Base-by-base conservation (phyloP, 2,113 vertebrate genomes). In the Crypturellus undulatus region DNA sequence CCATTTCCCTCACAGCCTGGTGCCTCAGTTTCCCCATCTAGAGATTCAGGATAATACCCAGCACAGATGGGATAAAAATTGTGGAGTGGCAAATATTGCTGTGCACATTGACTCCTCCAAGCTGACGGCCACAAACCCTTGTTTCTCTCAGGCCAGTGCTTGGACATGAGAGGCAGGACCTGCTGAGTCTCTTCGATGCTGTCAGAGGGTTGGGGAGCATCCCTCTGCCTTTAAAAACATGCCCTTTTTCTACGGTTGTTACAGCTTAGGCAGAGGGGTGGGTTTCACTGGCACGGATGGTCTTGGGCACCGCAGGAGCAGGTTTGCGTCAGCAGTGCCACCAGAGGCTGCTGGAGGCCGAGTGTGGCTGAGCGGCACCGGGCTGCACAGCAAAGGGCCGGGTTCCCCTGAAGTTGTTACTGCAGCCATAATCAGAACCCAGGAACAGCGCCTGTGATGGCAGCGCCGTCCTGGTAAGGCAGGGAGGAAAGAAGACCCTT, bases 81-180 rank as follows among this genome's bases (percentile, higher is more conserved):
- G 64, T 36, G 3, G 1, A 0, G 3, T 11, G 8, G 20, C 38
- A 89, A 10, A 25, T 79, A 9, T 0, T 62, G 56, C 51, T 52
- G 26, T 30, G n/a, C 45, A 0, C 12, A 16, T 36, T 63, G n/a
- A 38, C 43, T 40, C 26, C 17, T 79, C 28, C 21, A 59, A 77
- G 15, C 32, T 2, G 9, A 34, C 45, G 4, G 1, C 42, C 36
- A 21, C 28, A 45, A 25, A 26, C 6, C n/a, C 13, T 73, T 0
- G 0, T 24, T 21, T 67, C 24, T 83, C 30, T 81, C 49, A 26
- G 71, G 45, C 42, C 63, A 87, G 47, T 79, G 20, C 28, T 86
- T 59, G n/a, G 47, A 22, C 4, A 2, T 8, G 3, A 24, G 17
- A 17, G 16, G 13, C 10, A 67, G 43, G 40, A 51, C 25, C 13